Evolutionary conservation across 2,797 vertebrate genomes (phyloP).

Genomic region (Lates japonicus): DNA sequence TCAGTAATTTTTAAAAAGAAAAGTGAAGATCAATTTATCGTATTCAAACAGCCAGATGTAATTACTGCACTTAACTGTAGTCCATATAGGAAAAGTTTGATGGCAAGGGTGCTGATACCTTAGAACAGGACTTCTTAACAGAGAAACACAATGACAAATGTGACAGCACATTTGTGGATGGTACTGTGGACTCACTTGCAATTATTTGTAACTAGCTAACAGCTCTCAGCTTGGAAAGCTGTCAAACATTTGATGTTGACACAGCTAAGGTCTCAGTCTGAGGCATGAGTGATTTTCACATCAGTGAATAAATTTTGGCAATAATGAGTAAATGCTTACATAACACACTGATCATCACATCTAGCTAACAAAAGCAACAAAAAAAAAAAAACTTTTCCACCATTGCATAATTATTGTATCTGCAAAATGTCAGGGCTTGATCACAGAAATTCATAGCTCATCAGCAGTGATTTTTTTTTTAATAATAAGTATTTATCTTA

Average conservation of each 20-base stretch:
- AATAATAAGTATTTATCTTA: slow-evolving; percentile 18
- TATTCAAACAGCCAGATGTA: background rate
- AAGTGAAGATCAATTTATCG: background rate
- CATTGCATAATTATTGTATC: background rate
- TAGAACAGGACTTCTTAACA: slow-evolving; percentile 12
- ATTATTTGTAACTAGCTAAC: slow-evolving; percentile 15
- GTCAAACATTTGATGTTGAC: slow-evolving; percentile 30
- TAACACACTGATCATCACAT: slow-evolving; percentile 12
- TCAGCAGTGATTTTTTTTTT: background rate
- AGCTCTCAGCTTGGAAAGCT: slow-evolving; percentile 22
- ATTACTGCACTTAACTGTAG: background rate
- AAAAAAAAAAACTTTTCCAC: background rate
- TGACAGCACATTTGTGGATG: slow-evolving; percentile 8
- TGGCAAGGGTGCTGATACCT: background rate
- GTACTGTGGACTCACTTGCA: slow-evolving; percentile 1
- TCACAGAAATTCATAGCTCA: slow-evolving; percentile 1
- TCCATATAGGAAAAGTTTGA: background rate
- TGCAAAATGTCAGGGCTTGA: slow-evolving; percentile 9
- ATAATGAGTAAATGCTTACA: slow-evolving; percentile 19
- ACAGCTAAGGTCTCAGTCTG: slow-evolving; percentile 15
- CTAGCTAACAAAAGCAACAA: slow-evolving; percentile 21
- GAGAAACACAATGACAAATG: slow-evolving; percentile 6
- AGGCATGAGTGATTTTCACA: slow-evolving; percentile 18
- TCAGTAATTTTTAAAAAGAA: too few species aligned
- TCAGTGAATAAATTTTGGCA: slow-evolving; percentile 17